Conservation (phyloP, 2,888 invertebrate species). For the Drosophila helvetica region DNA sequence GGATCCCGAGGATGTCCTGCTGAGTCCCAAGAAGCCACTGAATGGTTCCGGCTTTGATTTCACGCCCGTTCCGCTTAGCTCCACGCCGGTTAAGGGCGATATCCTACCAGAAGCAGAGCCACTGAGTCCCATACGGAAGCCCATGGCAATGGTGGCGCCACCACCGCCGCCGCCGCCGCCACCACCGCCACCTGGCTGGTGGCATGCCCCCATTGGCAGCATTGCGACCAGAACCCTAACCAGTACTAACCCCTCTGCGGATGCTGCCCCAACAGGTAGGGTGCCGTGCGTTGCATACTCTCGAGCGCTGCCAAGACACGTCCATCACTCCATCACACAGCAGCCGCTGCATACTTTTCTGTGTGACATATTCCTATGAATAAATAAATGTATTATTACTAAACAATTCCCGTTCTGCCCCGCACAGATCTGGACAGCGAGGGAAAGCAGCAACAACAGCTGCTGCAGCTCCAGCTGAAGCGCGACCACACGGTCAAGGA, state of each 20-base stretch:
- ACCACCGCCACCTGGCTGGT: conserved; percentile 78
- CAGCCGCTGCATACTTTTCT: conserved; percentile 45
- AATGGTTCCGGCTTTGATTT: conserved; percentile 74
- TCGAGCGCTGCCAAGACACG: conserved; percentile 36
- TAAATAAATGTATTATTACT: neutral
- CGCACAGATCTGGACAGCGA: conserved; percentile 86
- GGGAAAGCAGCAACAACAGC: conserved; percentile 85
- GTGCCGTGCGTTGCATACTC: conserved; percentile 61
- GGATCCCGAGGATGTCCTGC: conserved; percentile 46
- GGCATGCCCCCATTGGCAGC: conserved; percentile 57
- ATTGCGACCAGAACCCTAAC: conserved; percentile 55
- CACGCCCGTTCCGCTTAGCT: conserved; percentile 32
- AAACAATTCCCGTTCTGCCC: neutral
- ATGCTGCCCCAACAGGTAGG: conserved; percentile 54
- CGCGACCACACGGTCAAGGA: conserved; percentile 95
- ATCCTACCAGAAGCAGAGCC: conserved; percentile 53
- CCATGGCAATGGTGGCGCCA: conserved; percentile 44
- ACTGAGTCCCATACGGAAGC: conserved; percentile 62
- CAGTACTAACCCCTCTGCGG: conserved; percentile 58
- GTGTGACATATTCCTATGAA: neutral
- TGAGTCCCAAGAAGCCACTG: conserved; percentile 77
- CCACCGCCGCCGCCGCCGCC: conserved; percentile 80
- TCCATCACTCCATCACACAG: conserved; percentile 24
- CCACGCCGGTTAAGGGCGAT: conserved; percentile 60
- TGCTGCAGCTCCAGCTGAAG: conserved; percentile 88